Base-by-base conservation (phyloP, 2,797 vertebrate genomes). In the Prunella strophiata region DNA sequence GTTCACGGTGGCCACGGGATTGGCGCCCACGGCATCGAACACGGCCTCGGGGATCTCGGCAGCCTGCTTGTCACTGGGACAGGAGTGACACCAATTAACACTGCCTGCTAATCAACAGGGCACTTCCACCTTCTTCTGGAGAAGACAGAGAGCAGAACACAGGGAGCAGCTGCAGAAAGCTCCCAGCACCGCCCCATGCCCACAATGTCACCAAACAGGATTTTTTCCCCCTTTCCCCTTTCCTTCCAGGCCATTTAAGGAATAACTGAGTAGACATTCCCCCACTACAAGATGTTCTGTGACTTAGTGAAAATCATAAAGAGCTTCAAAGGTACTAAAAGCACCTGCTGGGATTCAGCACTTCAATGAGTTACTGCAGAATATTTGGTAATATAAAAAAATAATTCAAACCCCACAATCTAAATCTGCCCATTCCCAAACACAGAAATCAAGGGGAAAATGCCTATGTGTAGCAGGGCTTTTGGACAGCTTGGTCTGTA, bases 41-140 rank as follows among this genome's bases (percentile, higher is more conserved):
- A 99, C 50, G 16, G 98, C 98, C 23, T 98, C 98, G 16, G 99
- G 99, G 97, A 99, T 96, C 74, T 71, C 48, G 2, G 94, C 70
- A 21, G 97, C 98, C 95, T 99, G 98, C 77, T 99, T 99, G 83
- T 98, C 98, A 97, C 99, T 89, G 87, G 5, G 50, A 25, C 55
- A 34, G 45, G 52, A 42, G 48, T 0, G 32, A n/a, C 57, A 57
- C 40, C 57, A 76, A 14, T 74, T 50, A 67, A 16, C 61, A 12
- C 68, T 18, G 34, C 50, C 65, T 36, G 75, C 51, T 36, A 6
- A 67, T 23, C 7, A 32, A 10, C 54, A 6, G 2, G 5, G 4
- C 71, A 3, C 3, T 3, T 1, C 7, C 55, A 20, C 48, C 65
- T 18, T 1, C 36, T 7, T 4, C 2, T 1, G 8, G 42, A 27